A percentile compares a stretch with the other conserved stretches of the same genome.
phyloP scores from a whole-genome alignment of 2,113 vertebrate species.

The Xenopus tropicalis region DNA sequence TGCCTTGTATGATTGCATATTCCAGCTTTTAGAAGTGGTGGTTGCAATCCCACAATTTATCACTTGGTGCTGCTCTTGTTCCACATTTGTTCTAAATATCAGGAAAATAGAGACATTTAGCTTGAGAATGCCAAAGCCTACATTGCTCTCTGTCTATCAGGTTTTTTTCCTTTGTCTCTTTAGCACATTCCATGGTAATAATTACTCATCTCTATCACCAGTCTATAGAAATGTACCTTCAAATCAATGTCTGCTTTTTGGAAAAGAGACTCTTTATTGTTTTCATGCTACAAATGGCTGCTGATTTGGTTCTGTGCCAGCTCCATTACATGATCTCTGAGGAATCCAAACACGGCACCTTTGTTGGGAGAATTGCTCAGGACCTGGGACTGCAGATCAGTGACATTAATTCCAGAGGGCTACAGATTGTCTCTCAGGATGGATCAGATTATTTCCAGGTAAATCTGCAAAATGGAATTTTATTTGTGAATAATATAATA shows the following conservation, averaged over 20 bases:
- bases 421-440: conserved; percentile 18
- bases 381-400: conserved; percentile 23
- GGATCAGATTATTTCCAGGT: conserved; percentile 62
- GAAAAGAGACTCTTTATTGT: not conserved
- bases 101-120: not conserved
- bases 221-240: not conserved
- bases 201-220: too few relatives aligned
- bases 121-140: not conserved
- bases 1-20: too few relatives aligned
- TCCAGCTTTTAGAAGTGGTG: not conserved
- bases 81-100: not conserved
- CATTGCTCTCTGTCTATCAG: too few relatives aligned
- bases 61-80: conserved; percentile 2
- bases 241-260: not conserved
- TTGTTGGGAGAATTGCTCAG: conserved; percentile 32
- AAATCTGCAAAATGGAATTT: conserved; percentile 70
- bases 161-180: too few relatives aligned
- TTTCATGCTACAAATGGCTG: conserved; percentile 25
- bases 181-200: too few relatives aligned
- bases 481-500: conserved; percentile 65
- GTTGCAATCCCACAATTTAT: not conserved
- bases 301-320: conserved; percentile 18
- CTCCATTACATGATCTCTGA: conserved; percentile 28
- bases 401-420: conserved; percentile 20
- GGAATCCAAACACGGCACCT: conserved; percentile 29